Percentiles rank a stretch among this genome's conserved stretches.
These are phyloP conservation scores for Drosophila prostipennis DNA, from an alignment of 2,888 invertebrate genomes.

Conservation along the genomic window DNA sequence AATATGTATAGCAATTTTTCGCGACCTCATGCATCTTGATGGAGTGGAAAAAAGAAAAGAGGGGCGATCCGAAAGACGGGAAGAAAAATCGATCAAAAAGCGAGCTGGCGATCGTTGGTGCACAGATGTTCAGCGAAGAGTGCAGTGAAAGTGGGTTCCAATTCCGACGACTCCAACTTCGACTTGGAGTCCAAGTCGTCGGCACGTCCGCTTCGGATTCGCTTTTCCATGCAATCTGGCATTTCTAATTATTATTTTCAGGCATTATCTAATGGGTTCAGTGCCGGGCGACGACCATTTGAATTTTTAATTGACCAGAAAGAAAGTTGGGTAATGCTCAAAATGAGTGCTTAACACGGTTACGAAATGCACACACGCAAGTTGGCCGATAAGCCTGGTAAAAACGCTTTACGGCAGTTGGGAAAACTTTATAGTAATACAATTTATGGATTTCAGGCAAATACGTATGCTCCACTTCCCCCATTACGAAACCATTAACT, in stretches of 20 bases:
- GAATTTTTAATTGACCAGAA: slow-evolving; percentile 57
- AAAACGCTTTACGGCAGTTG: background rate
- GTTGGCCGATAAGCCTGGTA: slow-evolving; percentile 3
- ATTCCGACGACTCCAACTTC: slow-evolving; percentile 10
- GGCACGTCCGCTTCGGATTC: slow-evolving; percentile 49
- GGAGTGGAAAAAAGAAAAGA: slow-evolving; percentile 39
- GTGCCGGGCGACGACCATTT: slow-evolving; percentile 45
- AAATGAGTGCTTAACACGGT: slow-evolving; percentile 49
- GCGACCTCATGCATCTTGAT: slow-evolving; percentile 46
- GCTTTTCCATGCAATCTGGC: slow-evolving; percentile 51
- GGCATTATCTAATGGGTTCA: slow-evolving; percentile 55
- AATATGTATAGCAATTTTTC: slow-evolving; percentile 5
- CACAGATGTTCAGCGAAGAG: slow-evolving; percentile 61
- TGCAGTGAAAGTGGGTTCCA: slow-evolving; percentile 69
- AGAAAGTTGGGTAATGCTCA: slow-evolving; percentile 38
- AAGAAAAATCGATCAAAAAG: slow-evolving; percentile 52
- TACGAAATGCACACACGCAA: slow-evolving; percentile 45
- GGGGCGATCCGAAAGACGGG: slow-evolving; percentile 11
- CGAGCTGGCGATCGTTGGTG: slow-evolving; percentile 39
- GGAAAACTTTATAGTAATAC: slow-evolving; percentile 10
- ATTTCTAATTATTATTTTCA: slow-evolving; percentile 60
- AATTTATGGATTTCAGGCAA: slow-evolving; percentile 10
- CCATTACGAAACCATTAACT: background rate
- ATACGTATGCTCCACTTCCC: slow-evolving; percentile 18
- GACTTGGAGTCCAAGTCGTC: slow-evolving; percentile 4